phyloP scores from a whole-genome alignment of 2,797 vertebrate species.

The Acrossocheilus wenchowensis region DNA sequence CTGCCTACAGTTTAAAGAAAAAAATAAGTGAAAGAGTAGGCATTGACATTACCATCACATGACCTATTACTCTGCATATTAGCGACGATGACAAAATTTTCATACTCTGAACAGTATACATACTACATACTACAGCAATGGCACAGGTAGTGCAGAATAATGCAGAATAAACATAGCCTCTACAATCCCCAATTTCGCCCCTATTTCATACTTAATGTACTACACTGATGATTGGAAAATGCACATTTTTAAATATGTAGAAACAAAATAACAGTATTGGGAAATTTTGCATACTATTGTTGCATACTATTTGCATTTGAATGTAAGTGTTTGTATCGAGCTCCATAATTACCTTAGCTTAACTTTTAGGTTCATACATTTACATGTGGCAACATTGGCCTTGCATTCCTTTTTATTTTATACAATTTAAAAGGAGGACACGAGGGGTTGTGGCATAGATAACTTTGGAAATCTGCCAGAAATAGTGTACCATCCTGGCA shows the following conservation, averaged over 20 bases:
- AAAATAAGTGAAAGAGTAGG: background rate
- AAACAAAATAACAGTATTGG: slow-evolving; percentile 9
- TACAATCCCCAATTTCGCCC: background rate
- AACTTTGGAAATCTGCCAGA: background rate
- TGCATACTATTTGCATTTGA: background rate
- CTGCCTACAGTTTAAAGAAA: background rate
- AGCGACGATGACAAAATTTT: background rate
- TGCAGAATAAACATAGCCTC: background rate
- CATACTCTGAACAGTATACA: background rate
- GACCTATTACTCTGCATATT: background rate
- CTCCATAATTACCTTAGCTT: background rate
- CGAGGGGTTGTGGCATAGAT: background rate
- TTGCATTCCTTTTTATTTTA: slow-evolving; percentile 20
- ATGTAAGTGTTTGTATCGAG: background rate
- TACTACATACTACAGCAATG: background rate
- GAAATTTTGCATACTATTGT: background rate
- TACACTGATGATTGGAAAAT: background rate
- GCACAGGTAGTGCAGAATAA: background rate
- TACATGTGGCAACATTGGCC: background rate
- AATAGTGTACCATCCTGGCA: background rate
- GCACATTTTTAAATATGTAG: background rate
- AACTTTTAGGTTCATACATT: slow-evolving; percentile 6
- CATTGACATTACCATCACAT: background rate
- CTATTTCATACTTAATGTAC: background rate
- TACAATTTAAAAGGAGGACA: background rate